Evolutionary conservation across 2,797 vertebrate species (phyloP).

Genomic region (Distichodus sexfasciatus): DNA sequence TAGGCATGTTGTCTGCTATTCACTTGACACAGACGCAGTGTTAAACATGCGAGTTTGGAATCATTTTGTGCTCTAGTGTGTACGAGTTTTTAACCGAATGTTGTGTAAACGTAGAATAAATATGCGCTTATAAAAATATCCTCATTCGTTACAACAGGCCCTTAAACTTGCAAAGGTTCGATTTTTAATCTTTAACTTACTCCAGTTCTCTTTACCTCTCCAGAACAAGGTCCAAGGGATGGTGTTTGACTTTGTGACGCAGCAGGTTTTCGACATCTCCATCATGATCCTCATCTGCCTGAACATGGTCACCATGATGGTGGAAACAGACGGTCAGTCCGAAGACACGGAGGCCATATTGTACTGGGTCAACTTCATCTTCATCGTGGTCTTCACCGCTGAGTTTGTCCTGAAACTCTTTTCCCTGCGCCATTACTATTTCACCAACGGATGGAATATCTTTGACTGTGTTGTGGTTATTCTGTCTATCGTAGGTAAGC

Average conservation of each 20-base stretch:
- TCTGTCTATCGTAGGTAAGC: conserved; percentile 97
- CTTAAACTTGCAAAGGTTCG: background rate
- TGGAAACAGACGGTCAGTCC: conserved; percentile 96
- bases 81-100: no score
- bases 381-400: conserved; percentile 94
- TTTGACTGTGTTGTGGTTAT: conserved; percentile 99
- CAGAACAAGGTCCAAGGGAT: conserved; percentile 95
- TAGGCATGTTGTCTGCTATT: no score
- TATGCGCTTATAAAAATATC: no score
- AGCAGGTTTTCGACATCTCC: conserved; percentile 97
- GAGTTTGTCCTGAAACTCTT: conserved; percentile 98
- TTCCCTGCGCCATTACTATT: conserved; percentile 95
- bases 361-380: conserved; percentile 98
- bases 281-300: conserved; percentile 99
- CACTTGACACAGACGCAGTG: no score
- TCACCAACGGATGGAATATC: conserved; percentile 98
- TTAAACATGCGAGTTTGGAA: no score
- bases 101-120: no score
- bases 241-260: conserved; percentile 95
- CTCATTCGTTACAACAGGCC: background rate
- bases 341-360: conserved; percentile 89
- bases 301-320: conserved; percentile 99
- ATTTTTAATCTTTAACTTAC: background rate
- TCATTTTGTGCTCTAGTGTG: no score
- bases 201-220: background rate